Conservation (phyloP, 2,888 invertebrate genomes). For the Temnothorax ravouxi region DNA sequence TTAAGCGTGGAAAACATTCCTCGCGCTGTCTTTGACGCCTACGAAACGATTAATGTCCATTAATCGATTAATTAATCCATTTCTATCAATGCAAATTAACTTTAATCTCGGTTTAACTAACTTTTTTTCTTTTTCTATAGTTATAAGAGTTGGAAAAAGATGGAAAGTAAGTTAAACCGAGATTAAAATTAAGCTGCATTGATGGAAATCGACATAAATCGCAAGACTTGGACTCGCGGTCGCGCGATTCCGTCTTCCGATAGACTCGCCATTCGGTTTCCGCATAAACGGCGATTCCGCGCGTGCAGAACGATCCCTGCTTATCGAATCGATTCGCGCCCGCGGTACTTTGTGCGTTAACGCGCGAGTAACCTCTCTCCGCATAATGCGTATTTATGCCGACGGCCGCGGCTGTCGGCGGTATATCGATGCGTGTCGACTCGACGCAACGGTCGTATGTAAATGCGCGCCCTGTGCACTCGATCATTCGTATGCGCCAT, state of each 20-base stretch:
- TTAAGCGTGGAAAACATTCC: background rate
- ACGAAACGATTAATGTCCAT: background rate
- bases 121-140: too few relatives aligned
- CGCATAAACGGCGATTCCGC: constrained; percentile 17
- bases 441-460: constrained; percentile 22
- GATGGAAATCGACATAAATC: too few relatives aligned
- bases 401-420: constrained; percentile 12
- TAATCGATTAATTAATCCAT: too few relatives aligned
- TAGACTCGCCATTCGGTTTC: background rate
- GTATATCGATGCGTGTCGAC: constrained; percentile 15
- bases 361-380: constrained; percentile 58
- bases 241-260: too few relatives aligned
- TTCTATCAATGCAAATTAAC: too few relatives aligned
- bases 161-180: too few relatives aligned
- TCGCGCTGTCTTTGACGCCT: background rate
- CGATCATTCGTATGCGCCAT: constrained; percentile 60
- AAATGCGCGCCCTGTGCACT: constrained; percentile 34
- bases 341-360: constrained; percentile 58
- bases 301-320: constrained; percentile 51
- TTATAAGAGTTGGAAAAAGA: too few relatives aligned
- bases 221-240: too few relatives aligned
- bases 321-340: constrained; percentile 63
- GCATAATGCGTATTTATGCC: constrained; percentile 68
- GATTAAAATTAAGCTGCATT: too few relatives aligned
- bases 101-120: too few relatives aligned